phyloP scores from a whole-genome alignment of 2,888 invertebrate genomes.

The Eupithecia inturbata region DNA sequence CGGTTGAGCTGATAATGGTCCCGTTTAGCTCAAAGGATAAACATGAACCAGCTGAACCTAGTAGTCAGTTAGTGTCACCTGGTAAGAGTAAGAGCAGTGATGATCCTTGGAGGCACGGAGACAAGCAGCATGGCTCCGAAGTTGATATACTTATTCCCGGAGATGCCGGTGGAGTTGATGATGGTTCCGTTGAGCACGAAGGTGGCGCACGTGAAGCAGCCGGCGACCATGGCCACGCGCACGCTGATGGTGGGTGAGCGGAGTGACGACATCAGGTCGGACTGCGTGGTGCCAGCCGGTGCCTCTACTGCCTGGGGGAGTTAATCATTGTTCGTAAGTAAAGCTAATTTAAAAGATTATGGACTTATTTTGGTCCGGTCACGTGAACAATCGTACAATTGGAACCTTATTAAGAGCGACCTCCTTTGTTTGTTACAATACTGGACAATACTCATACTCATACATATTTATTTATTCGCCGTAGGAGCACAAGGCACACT shows the following conservation, averaged over 20 bases:
- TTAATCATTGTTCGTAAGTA: not conserved
- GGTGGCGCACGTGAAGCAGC: conserved; percentile 89
- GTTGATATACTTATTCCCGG: conserved; percentile 90
- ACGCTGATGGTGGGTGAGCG: conserved; percentile 66
- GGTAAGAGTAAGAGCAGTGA: conserved; percentile 84
- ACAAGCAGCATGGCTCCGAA: conserved; percentile 87
- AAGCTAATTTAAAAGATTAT: not conserved
- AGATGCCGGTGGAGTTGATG: conserved; percentile 88
- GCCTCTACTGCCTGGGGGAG: conserved; percentile 50
- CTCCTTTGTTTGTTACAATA: not conserved
- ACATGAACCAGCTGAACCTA: not conserved
- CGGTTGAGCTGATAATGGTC: not conserved
- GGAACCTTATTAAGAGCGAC: not conserved
- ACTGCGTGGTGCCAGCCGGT: conserved; percentile 39
- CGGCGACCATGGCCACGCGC: conserved; percentile 70
- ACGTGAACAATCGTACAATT: not conserved
- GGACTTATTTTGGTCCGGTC: not conserved
- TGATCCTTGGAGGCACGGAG: conserved; percentile 85
- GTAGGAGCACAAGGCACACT: no score
- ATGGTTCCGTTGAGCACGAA: conserved; percentile 91
- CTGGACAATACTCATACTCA: no score
- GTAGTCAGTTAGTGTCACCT: conserved; percentile 44
- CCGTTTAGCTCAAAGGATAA: not conserved
- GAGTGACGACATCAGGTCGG: conserved; percentile 58
- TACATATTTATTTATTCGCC: no score